Evolutionary conservation across 2,888 invertebrate genomes (phyloP).

Genomic region (Limnephilus auricula): DNA sequence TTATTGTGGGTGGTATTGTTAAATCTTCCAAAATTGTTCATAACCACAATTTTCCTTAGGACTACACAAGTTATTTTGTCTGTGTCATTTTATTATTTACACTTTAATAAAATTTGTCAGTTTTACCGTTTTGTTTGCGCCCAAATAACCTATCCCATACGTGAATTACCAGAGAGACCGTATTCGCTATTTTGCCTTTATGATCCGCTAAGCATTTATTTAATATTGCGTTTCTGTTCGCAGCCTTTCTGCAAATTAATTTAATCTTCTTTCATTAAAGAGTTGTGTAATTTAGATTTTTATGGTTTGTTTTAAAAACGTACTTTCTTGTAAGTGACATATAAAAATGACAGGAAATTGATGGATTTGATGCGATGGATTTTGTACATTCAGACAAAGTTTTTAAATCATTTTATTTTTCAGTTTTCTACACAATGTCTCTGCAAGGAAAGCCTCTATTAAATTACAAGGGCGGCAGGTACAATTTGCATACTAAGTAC

Average conservation of each 20-base stretch:
- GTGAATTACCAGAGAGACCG: too few relatives aligned
- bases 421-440: background rate
- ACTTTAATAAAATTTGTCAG: background rate
- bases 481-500: slow-evolving; percentile 3
- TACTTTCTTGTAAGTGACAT: background rate
- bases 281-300: too few relatives aligned
- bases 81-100: background rate
- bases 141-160: background rate
- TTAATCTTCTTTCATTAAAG: too few relatives aligned
- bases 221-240: too few relatives aligned
- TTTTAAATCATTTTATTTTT: background rate
- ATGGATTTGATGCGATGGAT: background rate
- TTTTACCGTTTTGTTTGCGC: too few relatives aligned
- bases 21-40: slow-evolving; percentile 3
- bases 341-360: background rate
- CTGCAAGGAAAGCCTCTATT: background rate
- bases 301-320: too few relatives aligned
- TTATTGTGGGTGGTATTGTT: background rate
- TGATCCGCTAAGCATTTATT: too few relatives aligned
- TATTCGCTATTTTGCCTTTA: too few relatives aligned
- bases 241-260: too few relatives aligned
- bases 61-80: background rate
- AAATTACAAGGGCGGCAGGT: background rate
- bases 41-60: background rate
- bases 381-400: background rate